Percentiles rank a stretch among this genome's conserved stretches.
Conservation (phyloP, 30 jellyfish, hydroid and myxozoan genomes). For the Aurelia aurita complex sp. Pacific region DNA sequence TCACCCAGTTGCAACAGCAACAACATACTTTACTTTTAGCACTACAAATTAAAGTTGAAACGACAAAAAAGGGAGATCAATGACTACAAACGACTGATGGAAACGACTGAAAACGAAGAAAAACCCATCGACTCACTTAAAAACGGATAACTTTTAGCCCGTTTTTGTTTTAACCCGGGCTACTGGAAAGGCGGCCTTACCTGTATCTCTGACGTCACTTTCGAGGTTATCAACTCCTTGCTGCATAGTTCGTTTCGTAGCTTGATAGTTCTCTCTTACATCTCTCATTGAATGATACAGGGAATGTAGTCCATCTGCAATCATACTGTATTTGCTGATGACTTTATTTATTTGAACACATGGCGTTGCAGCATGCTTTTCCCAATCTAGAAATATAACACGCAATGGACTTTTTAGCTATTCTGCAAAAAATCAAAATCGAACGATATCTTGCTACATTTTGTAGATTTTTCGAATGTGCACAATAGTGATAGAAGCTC, state of each 20-base stretch:
- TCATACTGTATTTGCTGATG: conserved; percentile 9
- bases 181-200: background rate
- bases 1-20: no score
- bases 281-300: conserved; percentile 1
- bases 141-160: no score
- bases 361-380: conserved; percentile 9
- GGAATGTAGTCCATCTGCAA: conserved; percentile 7
- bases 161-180: no score
- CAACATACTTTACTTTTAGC: no score
- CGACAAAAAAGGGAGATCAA: no score
- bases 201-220: conserved; percentile 5
- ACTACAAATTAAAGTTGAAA: no score
- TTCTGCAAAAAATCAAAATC: background rate
- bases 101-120: no score
- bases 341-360: conserved; percentile 11
- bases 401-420: background rate
- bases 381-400: background rate
- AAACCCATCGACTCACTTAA: no score
- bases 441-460: no score
- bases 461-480: no score
- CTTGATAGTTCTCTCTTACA: conserved; percentile 10
- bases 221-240: conserved; percentile 15
- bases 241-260: conserved; percentile 21
- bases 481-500: no score
- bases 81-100: no score